These are phyloP conservation scores for Eutrigla gurnardus DNA, from an alignment of 2,797 vertebrate genomes.

Conservation along the genomic window DNA sequence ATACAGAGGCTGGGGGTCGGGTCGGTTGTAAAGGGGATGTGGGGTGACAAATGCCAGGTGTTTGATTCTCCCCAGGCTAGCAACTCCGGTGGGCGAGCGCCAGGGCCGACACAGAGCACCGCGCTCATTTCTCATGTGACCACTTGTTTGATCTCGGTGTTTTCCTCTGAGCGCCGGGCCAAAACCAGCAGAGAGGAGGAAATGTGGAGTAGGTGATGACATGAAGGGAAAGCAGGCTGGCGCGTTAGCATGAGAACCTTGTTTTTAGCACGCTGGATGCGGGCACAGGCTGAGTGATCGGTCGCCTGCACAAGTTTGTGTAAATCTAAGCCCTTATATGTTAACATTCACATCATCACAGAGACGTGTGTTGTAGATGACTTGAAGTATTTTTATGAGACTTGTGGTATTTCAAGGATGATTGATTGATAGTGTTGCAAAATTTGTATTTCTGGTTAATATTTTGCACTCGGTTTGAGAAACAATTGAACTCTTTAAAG, in stretches of 20 bases:
- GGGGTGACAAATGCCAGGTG: slow-evolving; percentile 83
- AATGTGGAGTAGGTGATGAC: slow-evolving; percentile 63
- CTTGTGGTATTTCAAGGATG: not conserved
- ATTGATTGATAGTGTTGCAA: not conserved
- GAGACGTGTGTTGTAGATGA: not conserved
- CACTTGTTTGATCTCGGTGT: slow-evolving; percentile 67
- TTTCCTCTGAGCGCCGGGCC: slow-evolving; percentile 41
- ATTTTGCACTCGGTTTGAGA: not conserved
- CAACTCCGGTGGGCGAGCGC: slow-evolving; percentile 68
- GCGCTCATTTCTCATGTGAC: slow-evolving; percentile 66
- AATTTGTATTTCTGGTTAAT: not conserved
- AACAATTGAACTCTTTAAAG: not conserved
- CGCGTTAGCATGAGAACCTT: slow-evolving; percentile 28
- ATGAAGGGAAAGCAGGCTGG: slow-evolving; percentile 50
- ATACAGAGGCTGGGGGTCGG: slow-evolving; percentile 27
- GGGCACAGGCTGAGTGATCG: slow-evolving; percentile 29
- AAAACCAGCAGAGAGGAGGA: slow-evolving; percentile 53
- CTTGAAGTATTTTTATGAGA: not conserved
- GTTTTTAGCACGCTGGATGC: slow-evolving; percentile 23
- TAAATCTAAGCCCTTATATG: not conserved
- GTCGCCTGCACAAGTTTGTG: slow-evolving; percentile 33
- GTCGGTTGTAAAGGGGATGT: slow-evolving; percentile 64
- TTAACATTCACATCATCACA: not conserved
- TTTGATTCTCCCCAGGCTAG: slow-evolving; percentile 68
- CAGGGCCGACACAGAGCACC: slow-evolving; percentile 24